Conservation (phyloP, 2,797 vertebrate species). For the Rhinogobio ventralis region DNA sequence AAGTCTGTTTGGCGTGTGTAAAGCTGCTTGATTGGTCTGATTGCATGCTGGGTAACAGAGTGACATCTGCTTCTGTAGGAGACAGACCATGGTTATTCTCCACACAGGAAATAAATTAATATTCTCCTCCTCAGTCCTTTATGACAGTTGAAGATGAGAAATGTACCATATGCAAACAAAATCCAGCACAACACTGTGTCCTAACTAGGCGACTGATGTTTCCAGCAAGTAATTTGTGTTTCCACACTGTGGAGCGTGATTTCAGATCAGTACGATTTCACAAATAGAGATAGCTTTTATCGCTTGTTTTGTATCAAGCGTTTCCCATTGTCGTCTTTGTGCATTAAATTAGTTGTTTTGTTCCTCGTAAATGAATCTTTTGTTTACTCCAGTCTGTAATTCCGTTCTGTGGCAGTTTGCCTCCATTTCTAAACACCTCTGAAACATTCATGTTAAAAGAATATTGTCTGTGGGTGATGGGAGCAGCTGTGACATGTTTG, state of each 20-base stretch:
- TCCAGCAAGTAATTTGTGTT: conserved; percentile 15
- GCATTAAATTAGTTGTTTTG: neutral
- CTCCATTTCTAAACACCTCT: conserved; percentile 58
- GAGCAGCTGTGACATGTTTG: conserved; percentile 83
- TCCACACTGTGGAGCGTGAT: neutral
- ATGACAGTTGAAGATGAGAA: conserved; percentile 6
- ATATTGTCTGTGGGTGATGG: conserved; percentile 65
- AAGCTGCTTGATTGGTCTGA: conserved; percentile 43
- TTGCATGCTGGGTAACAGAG: conserved; percentile 39
- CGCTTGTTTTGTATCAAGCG: neutral
- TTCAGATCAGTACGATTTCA: conserved; percentile 16
- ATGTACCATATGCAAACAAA: neutral
- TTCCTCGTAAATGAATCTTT: neutral
- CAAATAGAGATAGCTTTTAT: conserved; percentile 13
- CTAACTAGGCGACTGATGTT: neutral
- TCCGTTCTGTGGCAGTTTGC: conserved; percentile 9
- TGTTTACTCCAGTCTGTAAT: conserved; percentile 15
- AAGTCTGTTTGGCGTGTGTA: conserved; percentile 30
- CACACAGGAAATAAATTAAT: neutral
- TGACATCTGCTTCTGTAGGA: conserved; percentile 29
- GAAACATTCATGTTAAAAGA: conserved; percentile 73
- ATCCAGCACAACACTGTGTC: neutral
- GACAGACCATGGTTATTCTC: neutral
- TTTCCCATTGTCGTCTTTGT: neutral
- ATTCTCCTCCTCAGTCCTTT: neutral